Percentiles rank a stretch among this genome's conserved stretches.
Conservation (phyloP, 2,888 invertebrate genomes). For the Stenichneumon culpator region DNA sequence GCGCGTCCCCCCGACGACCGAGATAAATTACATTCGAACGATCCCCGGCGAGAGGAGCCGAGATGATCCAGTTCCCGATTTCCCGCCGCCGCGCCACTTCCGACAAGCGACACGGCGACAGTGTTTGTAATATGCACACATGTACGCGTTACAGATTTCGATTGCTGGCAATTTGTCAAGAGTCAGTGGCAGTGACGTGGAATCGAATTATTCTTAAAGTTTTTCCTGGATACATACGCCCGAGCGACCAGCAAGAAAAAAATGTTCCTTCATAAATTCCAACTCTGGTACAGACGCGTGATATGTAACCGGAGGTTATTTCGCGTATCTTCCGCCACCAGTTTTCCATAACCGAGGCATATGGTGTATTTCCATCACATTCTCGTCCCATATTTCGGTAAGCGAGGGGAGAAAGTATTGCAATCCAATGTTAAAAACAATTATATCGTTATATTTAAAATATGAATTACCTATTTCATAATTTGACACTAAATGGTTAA, state of each 20-base stretch:
- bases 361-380: not conserved
- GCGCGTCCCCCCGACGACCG: slow-evolving; percentile 43
- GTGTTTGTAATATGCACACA: slow-evolving; percentile 3
- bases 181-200: slow-evolving; percentile 56
- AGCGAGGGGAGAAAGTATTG: too few relatives aligned
- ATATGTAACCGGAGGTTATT: not conserved
- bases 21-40: slow-evolving; percentile 66
- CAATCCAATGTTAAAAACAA: too few relatives aligned
- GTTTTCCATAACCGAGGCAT: not conserved
- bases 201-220: slow-evolving; percentile 61
- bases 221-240: slow-evolving; percentile 40
- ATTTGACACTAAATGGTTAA: too few relatives aligned
- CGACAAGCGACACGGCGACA: slow-evolving; percentile 13
- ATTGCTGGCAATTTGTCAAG: slow-evolving; percentile 58
- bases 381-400: not conserved
- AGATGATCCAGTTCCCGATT: slow-evolving; percentile 37
- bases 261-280: slow-evolving; percentile 50
- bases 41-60: slow-evolving; percentile 35
- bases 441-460: too few relatives aligned
- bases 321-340: not conserved
- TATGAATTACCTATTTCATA: too few relatives aligned
- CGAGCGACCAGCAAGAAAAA: slow-evolving; percentile 21
- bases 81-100: slow-evolving; percentile 14
- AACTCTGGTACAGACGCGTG: slow-evolving; percentile 5
- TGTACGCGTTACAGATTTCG: slow-evolving; percentile 36